These are phyloP conservation scores for Biston stratarius DNA, from an alignment of 2,888 invertebrate genomes.

Conservation along the genomic window DNA sequence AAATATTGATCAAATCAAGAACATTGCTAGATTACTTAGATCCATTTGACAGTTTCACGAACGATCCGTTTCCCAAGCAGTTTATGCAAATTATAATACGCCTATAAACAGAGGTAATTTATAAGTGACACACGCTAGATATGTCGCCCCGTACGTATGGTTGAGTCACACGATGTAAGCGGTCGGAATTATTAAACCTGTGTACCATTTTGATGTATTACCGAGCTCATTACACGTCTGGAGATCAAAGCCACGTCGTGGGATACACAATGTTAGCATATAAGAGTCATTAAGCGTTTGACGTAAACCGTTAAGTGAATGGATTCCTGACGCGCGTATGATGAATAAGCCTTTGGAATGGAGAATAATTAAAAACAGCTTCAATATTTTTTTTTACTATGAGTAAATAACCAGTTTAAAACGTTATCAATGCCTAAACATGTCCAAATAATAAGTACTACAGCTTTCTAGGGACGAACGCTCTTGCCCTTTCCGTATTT, in stretches of 20 bases:
- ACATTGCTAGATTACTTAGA: background rate
- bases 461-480: no score
- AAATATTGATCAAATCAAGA: no score
- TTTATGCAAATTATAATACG: conserved; percentile 1
- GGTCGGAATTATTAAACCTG: conserved; percentile 8
- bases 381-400: background rate
- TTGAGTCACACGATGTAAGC: conserved; percentile 2
- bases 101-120: background rate
- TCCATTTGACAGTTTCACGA: background rate
- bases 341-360: background rate
- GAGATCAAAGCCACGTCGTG: conserved; percentile 23
- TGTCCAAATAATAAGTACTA: background rate
- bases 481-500: no score
- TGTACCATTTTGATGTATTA: conserved; percentile 24
- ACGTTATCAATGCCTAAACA: background rate
- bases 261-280: conserved; percentile 16
- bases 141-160: background rate
- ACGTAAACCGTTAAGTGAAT: conserved; percentile 34
- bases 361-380: background rate
- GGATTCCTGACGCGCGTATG: conserved; percentile 9
- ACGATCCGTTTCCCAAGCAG: background rate
- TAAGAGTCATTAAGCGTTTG: conserved; percentile 29
- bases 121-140: background rate
- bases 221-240: conserved; percentile 15
- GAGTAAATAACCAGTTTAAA: background rate